These are phyloP conservation scores for Kryptopterus vitreolus DNA, from an alignment of 2,797 vertebrate species.

Conservation along the genomic window DNA sequence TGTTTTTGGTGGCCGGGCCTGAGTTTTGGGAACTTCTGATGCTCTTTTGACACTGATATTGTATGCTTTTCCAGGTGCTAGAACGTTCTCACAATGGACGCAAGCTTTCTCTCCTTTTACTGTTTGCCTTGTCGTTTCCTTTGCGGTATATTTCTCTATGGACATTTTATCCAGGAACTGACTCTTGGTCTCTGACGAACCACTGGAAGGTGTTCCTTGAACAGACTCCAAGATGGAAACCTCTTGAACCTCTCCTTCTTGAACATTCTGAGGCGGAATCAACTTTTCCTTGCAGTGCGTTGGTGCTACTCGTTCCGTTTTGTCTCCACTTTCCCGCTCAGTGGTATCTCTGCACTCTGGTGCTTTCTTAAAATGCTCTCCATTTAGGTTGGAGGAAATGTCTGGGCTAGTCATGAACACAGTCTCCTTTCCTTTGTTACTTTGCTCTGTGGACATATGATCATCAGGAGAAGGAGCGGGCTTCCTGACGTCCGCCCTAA, in stretches of 20 bases:
- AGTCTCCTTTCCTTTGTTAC: not conserved
- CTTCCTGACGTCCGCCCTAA: not conserved
- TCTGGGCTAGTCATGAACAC: not conserved
- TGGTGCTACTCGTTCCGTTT: constrained; percentile 7
- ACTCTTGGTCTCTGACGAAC: not conserved
- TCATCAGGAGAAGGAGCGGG: not conserved
- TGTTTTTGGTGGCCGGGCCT: constrained; percentile 61
- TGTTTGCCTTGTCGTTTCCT: constrained; percentile 9
- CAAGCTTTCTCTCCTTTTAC: constrained; percentile 43
- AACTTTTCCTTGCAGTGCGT: constrained; percentile 27
- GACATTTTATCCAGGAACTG: constrained; percentile 25
- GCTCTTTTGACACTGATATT: constrained; percentile 29
- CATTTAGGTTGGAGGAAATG: not conserved
- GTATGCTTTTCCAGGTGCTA: constrained; percentile 24
- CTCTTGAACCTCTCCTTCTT: constrained; percentile 4
- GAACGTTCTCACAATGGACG: constrained; percentile 2
- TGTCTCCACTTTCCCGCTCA: not conserved
- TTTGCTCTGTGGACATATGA: not conserved
- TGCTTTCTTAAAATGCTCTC: not conserved
- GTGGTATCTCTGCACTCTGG: not conserved
- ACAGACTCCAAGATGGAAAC: not conserved
- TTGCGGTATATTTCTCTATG: constrained; percentile 21
- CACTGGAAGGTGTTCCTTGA: not conserved
- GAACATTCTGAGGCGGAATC: constrained; percentile 10
- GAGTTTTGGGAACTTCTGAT: constrained; percentile 38